phyloP scores from a whole-genome alignment of 2,888 invertebrate species.

The Terebella lapidaria region DNA sequence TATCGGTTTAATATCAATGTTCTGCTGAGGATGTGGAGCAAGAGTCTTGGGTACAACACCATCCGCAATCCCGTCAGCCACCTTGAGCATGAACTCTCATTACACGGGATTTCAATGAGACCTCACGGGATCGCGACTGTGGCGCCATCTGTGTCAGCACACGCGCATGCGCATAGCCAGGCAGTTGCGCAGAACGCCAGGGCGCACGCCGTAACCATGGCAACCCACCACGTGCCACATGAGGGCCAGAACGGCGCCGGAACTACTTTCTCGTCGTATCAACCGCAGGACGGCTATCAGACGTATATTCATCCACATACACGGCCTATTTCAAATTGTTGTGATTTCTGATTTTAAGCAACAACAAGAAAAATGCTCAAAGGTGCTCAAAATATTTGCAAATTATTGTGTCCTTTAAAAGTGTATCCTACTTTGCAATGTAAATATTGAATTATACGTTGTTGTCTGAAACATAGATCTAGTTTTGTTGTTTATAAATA shows the following conservation, averaged over 20 bases:
- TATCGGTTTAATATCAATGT: conserved; percentile 27
- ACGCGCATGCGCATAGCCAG: neutral
- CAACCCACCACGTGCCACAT: no score
- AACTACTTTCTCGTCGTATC: neutral
- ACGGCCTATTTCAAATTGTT: neutral
- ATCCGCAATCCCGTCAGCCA: neutral
- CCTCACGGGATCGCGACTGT: neutral
- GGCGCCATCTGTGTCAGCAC: neutral
- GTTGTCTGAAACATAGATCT: no score
- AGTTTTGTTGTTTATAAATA: no score
- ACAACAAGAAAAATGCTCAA: no score
- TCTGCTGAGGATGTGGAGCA: conserved; percentile 19
- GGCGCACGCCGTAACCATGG: no score
- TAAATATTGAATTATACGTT: no score
- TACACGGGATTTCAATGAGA: neutral
- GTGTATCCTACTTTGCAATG: no score
- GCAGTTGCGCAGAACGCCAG: neutral
- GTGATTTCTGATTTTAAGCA: neutral
- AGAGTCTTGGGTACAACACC: conserved; percentile 4
- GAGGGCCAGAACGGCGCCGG: no score
- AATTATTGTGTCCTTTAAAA: no score
- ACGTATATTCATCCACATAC: neutral
- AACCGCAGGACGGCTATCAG: neutral
- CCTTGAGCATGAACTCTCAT: neutral
- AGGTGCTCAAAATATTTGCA: no score